These are phyloP conservation scores for Caenorhabditis sp. DNA, from an alignment of 2,888 invertebrate species.

Conservation along the genomic window DNA sequence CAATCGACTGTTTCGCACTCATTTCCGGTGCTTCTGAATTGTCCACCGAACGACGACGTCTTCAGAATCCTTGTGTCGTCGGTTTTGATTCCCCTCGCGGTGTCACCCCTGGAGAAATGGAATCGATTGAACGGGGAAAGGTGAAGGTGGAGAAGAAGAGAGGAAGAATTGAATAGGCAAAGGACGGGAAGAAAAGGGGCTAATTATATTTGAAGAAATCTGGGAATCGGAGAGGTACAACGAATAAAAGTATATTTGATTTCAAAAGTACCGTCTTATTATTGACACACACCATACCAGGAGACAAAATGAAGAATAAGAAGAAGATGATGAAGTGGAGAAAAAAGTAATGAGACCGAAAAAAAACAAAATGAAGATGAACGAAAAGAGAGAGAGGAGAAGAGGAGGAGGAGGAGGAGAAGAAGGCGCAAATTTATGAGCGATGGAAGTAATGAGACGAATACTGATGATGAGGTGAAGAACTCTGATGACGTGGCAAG, in stretches of 20 bases:
- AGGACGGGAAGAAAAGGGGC: slow-evolving; percentile 4
- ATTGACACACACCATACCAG: slow-evolving; percentile 17
- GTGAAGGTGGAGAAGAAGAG: slow-evolving; percentile 24
- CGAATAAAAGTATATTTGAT: slow-evolving; percentile 11
- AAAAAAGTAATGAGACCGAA: slow-evolving; percentile 1
- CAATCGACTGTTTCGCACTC: slow-evolving; percentile 63
- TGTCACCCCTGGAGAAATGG: slow-evolving; percentile 40
- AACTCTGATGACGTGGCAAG: slow-evolving; percentile 20
- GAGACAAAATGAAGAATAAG: background rate
- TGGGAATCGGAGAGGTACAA: slow-evolving; percentile 22
- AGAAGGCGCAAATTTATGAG: slow-evolving; percentile 39
- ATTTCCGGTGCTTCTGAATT: slow-evolving; percentile 26
- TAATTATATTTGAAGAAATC: slow-evolving; percentile 45
- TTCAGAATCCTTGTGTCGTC: slow-evolving; percentile 25
- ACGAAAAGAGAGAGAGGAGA: too few relatives aligned
- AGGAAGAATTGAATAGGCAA: slow-evolving; percentile 18
- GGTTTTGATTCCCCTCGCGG: slow-evolving; percentile 35
- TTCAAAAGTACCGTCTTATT: slow-evolving; percentile 17
- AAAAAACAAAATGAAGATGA: slow-evolving; percentile 1
- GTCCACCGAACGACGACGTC: slow-evolving; percentile 16
- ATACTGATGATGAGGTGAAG: slow-evolving; percentile 46
- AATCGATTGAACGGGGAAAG: slow-evolving; percentile 33
- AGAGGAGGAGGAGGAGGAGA: background rate
- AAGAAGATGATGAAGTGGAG: slow-evolving; percentile 7
- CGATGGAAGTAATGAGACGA: slow-evolving; percentile 44